Base-by-base conservation (phyloP, 2,797 vertebrate genomes). In the Mormyrus hasselquistii region DNA sequence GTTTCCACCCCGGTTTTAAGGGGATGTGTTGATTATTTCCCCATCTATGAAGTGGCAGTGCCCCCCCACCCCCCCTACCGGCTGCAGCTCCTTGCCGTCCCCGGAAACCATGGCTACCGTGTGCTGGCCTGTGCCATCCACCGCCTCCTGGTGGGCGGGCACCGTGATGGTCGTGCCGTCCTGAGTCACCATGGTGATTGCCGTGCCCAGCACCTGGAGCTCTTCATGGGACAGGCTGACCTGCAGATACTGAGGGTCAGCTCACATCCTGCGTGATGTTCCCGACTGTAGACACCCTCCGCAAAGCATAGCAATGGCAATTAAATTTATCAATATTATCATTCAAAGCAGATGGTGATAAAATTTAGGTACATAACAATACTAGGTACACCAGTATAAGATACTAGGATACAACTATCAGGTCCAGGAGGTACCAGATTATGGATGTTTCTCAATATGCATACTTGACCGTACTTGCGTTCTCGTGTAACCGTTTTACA, bases 121-220 rank as follows among this genome's bases (percentile, higher is more conserved):
- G n/a, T 90, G 93, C 2, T 93, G 90, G 90, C 91, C 91, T 1
- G 89, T 87, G 1, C 59, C 62, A 0, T 53, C 55, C 25, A 94
- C 85, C 9, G 92, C 89, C 41, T 88, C 76, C 1, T 92, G 95
- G 86, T 92, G 29, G n/a, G 89, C 19, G 0, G 95, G 94, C 87
- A 93, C 25, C 0, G 93, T 0, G 0, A 96, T 93, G 88, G 93
- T 91, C 38, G 94, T 93, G 65, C 94, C 3, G 38, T 94, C 89
- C 88, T 94, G 95, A 0, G 95, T 93, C 89, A 96, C 95, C 95
- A 96, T 88, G 4, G 95, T 91, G 79, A 96, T 92, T 0, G 94
- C 95, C 65, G 92, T 94, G 89, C 95, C 94, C 89, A 96, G 92
- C 12, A 93, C 95, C 93, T 94, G 95, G 90, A 96, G 92, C 88